Evolutionary conservation across 2,113 vertebrate species (phyloP), one percentile per base, ranked within the genome.

Genomic region (Zosterops lateralis): DNA sequence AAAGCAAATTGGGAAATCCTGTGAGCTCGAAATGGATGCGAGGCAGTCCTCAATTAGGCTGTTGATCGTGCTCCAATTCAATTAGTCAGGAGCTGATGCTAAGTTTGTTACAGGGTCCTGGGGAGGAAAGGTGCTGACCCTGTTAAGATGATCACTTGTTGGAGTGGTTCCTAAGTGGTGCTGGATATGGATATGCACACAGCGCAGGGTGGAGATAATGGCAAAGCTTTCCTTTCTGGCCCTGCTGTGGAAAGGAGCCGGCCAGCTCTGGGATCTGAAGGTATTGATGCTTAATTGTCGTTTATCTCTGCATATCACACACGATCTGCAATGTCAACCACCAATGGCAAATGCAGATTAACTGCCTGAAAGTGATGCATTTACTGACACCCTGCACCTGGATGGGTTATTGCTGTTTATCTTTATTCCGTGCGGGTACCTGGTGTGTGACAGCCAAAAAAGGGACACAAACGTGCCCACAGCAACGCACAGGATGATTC

Each of bases 121-220:
- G 87, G 87, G 94, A 87, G 87, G 87, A 96, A 96, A 97, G 95
- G 95, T 94, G 91, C 72, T 90, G 87, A 96, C 93, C 93, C 85
- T 94, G 95, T 95, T 95, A 86, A 95, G 88, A 95, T 95, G 93
- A 95, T 95, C 95, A 96, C 95, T 95, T 96, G 92, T 91, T 95
- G 91, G 94, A 96, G 91, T 83, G 94, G 82, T 56, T 95, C 89
- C 91, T 95, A 92, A 95, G 84, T 91, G 94, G 9, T 83, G 75
- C 5, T 95, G 87, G 93, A 78, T 88, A 90, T 86, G 91, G 82
- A 95, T 95, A 86, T 0, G 12, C 90, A 88, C 78, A 70, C 67
- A 47, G 53, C 67, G 89, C 54, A 64, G 81, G 62, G n/a, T 3
- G 7, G 78, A 92, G 91, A 84, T 90, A 94, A 95, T 72, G 82